Conservation (phyloP, 2,888 invertebrate species). For the Pheosia tremula region DNA sequence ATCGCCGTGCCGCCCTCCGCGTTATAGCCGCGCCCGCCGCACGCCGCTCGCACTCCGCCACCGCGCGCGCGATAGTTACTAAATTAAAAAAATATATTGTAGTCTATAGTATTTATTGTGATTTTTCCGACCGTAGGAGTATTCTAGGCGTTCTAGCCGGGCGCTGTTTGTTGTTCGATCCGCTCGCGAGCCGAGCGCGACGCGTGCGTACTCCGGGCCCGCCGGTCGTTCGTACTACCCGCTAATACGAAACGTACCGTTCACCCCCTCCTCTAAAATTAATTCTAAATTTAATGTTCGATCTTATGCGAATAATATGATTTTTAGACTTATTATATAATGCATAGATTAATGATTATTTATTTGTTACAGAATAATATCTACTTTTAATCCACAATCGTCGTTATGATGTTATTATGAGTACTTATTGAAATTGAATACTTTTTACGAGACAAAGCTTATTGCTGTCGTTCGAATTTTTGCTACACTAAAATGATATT, state of each 20-base stretch:
- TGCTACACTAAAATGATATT: conserved; percentile 51
- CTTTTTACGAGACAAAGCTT: conserved; percentile 52
- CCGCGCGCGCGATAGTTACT: conserved; percentile 1
- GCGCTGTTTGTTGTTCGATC: conserved; percentile 35
- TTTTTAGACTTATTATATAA: conserved; percentile 58
- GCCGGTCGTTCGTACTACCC: conserved; percentile 60
- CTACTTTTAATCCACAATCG: conserved; percentile 60
- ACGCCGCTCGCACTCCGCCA: conserved; percentile 20
- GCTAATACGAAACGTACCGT: conserved; percentile 57
- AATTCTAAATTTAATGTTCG: conserved; percentile 68
- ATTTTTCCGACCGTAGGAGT: conserved; percentile 61
- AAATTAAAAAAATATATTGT: conserved; percentile 50
- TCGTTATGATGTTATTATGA: conserved; percentile 52
- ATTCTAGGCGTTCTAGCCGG: conserved; percentile 53
- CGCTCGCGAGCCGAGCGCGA: conserved; percentile 1
- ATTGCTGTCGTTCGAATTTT: conserved; percentile 52
- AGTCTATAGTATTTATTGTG: conserved; percentile 79
- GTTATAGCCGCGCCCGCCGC: conserved; percentile 64
- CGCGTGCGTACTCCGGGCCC: conserved; percentile 22
- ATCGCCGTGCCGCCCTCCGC: conserved; percentile 58
- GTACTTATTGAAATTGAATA: conserved; percentile 67
- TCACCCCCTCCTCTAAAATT: conserved; percentile 50
- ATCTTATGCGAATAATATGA: conserved; percentile 65
- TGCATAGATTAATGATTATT: conserved; percentile 65
- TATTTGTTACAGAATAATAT: conserved; percentile 66